Percentiles rank a stretch among this genome's conserved stretches.
These are phyloP conservation scores for Cryptoprocta ferox DNA, from an alignment of 2,797 vertebrate genomes.

Conservation along the genomic window DNA sequence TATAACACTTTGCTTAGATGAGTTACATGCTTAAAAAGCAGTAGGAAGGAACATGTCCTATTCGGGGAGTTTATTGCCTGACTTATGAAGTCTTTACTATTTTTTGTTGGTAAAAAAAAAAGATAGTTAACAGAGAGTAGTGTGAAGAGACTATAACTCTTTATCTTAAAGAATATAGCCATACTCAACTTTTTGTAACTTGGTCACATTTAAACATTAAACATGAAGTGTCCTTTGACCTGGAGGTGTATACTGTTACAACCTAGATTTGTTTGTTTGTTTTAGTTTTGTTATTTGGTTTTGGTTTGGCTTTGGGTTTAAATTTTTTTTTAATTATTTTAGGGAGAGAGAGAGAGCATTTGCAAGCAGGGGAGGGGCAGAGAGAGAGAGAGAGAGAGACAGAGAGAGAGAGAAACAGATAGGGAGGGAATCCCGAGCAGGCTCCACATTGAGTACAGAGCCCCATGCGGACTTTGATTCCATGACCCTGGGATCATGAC, in stretches of 20 bases:
- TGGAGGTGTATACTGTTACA: background rate
- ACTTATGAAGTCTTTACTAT: background rate
- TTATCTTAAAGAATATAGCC: background rate
- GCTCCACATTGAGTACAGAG: too few relatives aligned
- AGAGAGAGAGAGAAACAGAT: too few relatives aligned
- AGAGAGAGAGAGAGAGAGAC: too few relatives aligned
- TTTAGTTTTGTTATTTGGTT: background rate
- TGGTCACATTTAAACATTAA: background rate
- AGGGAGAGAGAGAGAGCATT: too few relatives aligned
- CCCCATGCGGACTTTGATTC: too few relatives aligned
- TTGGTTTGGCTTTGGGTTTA: too few relatives aligned
- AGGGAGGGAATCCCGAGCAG: too few relatives aligned
- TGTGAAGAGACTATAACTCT: background rate
- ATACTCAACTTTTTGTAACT: background rate
- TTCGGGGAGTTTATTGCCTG: constrained; percentile 37
- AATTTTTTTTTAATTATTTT: too few relatives aligned
- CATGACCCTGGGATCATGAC: too few relatives aligned
- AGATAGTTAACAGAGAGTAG: background rate
- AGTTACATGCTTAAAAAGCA: background rate
- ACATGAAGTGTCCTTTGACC: background rate
- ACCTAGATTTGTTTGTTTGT: background rate
- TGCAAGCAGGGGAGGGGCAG: too few relatives aligned
- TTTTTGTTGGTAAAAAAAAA: constrained; percentile 21
- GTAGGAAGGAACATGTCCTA: background rate
- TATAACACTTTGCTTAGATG: background rate